A percentile compares a stretch with the other conserved stretches of the same genome.
Conservation (phyloP, 2,113 vertebrate genomes). For the Chinchilla lanigera region DNA sequence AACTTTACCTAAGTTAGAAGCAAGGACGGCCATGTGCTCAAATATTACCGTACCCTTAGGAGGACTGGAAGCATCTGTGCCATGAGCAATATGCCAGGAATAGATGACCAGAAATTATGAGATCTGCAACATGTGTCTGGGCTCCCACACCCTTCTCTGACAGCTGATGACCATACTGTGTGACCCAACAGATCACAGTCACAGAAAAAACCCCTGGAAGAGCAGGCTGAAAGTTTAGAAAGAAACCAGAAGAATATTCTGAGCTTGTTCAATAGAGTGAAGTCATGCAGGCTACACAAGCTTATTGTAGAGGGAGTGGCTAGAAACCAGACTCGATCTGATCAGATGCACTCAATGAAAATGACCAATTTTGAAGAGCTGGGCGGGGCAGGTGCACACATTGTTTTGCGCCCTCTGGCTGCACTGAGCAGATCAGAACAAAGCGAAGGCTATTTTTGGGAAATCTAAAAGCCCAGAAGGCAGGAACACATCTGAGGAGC, state of each 20-base stretch:
- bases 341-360: not conserved
- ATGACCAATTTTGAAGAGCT: not conserved
- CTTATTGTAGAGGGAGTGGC: not conserved
- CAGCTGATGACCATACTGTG: not conserved
- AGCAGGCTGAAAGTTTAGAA: not conserved
- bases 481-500: rapidly evolving
- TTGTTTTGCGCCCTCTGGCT: not conserved
- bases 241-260: not conserved
- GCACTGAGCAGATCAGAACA: not conserved
- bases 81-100: not conserved
- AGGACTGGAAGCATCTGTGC: not conserved
- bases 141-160: not conserved
- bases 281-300: not conserved
- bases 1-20: not conserved
- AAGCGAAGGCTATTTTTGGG: too few relatives aligned
- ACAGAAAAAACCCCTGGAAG: not conserved
- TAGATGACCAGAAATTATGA: rapidly evolving
- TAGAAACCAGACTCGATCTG: not conserved
- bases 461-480: not conserved
- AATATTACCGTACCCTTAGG: not conserved
- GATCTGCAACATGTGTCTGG: not conserved
- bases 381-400: not conserved
- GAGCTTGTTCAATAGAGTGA: not conserved
- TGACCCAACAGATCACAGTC: not conserved
- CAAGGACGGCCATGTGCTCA: not conserved